These are phyloP conservation scores for Leptopilina myrica DNA, from an alignment of 2,888 invertebrate species.

Conservation along the genomic window DNA sequence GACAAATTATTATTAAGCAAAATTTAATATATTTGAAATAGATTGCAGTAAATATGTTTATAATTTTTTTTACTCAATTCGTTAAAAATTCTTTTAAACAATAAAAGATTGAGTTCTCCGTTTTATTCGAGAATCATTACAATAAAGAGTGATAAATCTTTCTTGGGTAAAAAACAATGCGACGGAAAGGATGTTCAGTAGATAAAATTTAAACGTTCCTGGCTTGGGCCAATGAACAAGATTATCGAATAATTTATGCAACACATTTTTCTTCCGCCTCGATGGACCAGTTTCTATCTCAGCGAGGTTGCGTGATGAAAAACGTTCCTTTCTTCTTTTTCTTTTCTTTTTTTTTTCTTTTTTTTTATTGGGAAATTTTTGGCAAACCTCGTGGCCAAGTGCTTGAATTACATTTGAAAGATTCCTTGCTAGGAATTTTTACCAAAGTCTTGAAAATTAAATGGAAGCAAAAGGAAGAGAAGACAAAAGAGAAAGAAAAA, in stretches of 20 bases:
- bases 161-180: not conserved
- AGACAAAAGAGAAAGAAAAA: not conserved
- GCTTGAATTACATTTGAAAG: slow-evolving; percentile 28
- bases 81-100: too few relatives aligned
- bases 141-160: not conserved
- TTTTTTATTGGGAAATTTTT: slow-evolving; percentile 5
- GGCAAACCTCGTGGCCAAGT: slow-evolving; percentile 22
- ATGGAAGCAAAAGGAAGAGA: not conserved
- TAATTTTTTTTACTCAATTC: too few relatives aligned
- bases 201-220: slow-evolving; percentile 31
- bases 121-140: not conserved
- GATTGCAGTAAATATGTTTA: too few relatives aligned
- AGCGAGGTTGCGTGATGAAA: slow-evolving; percentile 1
- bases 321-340: not conserved
- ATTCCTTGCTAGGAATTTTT: slow-evolving; percentile 6
- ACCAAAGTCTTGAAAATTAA: not conserved
- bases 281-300: slow-evolving; percentile 23
- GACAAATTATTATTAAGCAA: too few relatives aligned
- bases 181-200: slow-evolving; percentile 14
- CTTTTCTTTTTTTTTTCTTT: not conserved
- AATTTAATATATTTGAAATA: too few relatives aligned
- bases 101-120: too few relatives aligned
- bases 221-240: slow-evolving; percentile 14
- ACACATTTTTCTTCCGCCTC: slow-evolving; percentile 36
- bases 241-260: slow-evolving; percentile 43